Evolutionary conservation across 2,113 vertebrate genomes (phyloP), one percentile per base, ranked within the genome.

Genomic region (Calyptomena viridis): DNA sequence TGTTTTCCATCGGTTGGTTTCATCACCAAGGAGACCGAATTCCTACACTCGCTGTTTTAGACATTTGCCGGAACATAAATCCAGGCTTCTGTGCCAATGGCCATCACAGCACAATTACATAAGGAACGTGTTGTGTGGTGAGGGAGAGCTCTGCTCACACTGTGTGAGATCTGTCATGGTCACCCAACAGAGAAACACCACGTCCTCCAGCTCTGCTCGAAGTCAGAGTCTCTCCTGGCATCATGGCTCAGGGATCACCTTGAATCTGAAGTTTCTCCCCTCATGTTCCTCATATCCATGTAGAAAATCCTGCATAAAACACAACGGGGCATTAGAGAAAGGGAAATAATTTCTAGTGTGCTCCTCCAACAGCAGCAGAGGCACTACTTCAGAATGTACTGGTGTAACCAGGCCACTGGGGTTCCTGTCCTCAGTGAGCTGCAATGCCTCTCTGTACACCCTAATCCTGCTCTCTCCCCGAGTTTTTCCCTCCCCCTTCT

Each of bases 1-100:
- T 94, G 73, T 93, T 95, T 96, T 90, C 90, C 52, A 72, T 89
- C 92, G 88, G 85, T 81, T 82, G 83, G 44, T 68, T 95, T 80
- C 49, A n/a, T 97, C 93, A 87, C 95, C 95, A 96, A 97, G 96
- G 96, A 96, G 92, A 97, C 95, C 0, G 0, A 92, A 96, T 97
- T 94, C 86, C 95, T 84, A 40, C 90, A 89, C 40, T 89, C 0
- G 0, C 89, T 52, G 69, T 52, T 92, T 92, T 11, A 94, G 75
- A 85, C 63, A 5, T 60, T 94, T 0, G 1, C 84, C 24, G 0
- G 92, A 93, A 90, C 69, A 62, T 12, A 90, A 90, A 93, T 89
- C 66, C 85, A 10, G 0, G 6, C 49, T 78, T n/a, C 76, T 60
- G 68, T 92, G 92, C 93, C 95, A 95, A 18, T 75, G 87, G 89